Evolutionary conservation across 2,888 invertebrate species (phyloP).

Genomic region (Altica lythri): DNA sequence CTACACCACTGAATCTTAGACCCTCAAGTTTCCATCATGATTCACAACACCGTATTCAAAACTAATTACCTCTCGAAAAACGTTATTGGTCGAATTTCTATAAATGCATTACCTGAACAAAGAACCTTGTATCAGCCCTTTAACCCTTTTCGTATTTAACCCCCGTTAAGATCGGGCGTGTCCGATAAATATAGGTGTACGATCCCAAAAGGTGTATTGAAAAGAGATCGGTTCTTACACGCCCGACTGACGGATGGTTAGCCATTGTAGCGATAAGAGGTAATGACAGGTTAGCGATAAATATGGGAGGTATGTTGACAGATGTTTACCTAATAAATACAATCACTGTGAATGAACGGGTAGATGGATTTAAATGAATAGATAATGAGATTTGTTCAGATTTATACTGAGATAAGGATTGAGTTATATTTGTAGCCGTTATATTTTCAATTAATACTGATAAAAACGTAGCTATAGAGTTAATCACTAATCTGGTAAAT

Average conservation of each 20-base stretch:
- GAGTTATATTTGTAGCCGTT: too few species aligned
- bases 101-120: constrained; percentile 31
- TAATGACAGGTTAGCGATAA: constrained; percentile 55
- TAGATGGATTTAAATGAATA: constrained; percentile 4
- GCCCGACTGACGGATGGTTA: constrained; percentile 23
- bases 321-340: constrained; percentile 56
- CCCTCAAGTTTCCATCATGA: constrained; percentile 27
- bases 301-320: constrained; percentile 57
- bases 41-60: constrained; percentile 20
- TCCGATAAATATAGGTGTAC: constrained; percentile 45
- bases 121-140: constrained; percentile 24
- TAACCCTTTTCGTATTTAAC: constrained; percentile 9
- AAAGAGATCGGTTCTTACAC: constrained; percentile 39
- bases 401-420: too few species aligned
- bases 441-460: too few species aligned
- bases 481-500: too few species aligned
- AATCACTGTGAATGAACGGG: constrained; percentile 20
- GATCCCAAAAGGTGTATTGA: constrained; percentile 27
- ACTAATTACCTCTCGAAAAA: constrained; percentile 41
- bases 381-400: not conserved
- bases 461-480: too few species aligned
- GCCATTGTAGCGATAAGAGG: constrained; percentile 37
- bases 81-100: constrained; percentile 41
- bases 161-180: constrained; percentile 38
- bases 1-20: not conserved